phyloP scores from a whole-genome alignment of 2,113 vertebrate species.

The Zosterops hypoxanthus region DNA sequence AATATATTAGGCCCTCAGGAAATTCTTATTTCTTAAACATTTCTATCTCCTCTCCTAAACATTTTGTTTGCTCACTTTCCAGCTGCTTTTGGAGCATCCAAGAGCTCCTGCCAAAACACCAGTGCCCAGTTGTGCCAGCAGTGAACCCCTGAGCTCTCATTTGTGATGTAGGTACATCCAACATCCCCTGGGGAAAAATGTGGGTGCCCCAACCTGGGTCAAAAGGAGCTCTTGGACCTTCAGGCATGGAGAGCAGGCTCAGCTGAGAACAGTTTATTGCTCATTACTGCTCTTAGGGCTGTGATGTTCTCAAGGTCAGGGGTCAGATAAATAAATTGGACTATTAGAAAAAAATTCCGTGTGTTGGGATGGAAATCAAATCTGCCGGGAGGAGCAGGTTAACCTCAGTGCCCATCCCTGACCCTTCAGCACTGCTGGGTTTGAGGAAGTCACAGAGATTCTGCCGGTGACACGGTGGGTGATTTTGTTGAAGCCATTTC shows the following conservation, averaged over 20 bases:
- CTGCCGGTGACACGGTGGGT: rapidly evolving
- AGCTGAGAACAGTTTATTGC: background rate
- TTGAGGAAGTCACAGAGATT: rapidly evolving
- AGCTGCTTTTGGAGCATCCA: background rate
- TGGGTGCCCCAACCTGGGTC: background rate
- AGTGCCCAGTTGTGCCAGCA: background rate
- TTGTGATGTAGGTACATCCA: background rate
- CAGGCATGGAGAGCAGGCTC: background rate
- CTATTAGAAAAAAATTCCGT: background rate
- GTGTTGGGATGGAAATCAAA: background rate
- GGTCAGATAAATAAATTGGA: background rate
- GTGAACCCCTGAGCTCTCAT: background rate
- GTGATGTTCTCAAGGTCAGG: background rate
- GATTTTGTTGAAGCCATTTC: background rate
- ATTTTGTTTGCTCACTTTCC: background rate
- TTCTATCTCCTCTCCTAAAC: background rate
- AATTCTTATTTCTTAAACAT: background rate
- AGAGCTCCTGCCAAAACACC: background rate
- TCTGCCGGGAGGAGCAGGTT: rapidly evolving
- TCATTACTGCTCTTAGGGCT: background rate
- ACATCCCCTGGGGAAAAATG: background rate
- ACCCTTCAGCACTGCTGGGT: rapidly evolving
- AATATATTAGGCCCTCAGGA: background rate
- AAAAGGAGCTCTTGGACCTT: background rate
- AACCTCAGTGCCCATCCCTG: background rate